phyloP scores from a whole-genome alignment of 2,797 vertebrate species.

The Danio aesculapii region DNA sequence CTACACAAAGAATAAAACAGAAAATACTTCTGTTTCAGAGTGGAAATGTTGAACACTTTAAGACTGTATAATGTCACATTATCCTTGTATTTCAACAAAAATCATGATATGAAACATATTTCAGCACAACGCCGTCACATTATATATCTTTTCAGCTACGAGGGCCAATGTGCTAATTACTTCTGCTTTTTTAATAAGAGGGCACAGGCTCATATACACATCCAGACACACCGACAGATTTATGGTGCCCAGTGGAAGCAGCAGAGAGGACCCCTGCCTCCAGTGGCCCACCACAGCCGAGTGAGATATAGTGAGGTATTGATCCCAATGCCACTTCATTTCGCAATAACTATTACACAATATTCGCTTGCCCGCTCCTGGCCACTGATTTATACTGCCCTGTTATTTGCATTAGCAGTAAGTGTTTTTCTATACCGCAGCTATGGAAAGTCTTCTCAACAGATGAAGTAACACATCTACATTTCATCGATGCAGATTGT shows the following conservation, averaged over 20 bases:
- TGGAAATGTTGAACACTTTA: too few relatives aligned
- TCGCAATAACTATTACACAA: constrained; percentile 97
- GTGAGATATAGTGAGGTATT: constrained; percentile 98
- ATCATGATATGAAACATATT: constrained; percentile 3
- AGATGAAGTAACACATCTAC: constrained; percentile 32
- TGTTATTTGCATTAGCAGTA: constrained; percentile 86
- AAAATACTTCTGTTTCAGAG: too few relatives aligned
- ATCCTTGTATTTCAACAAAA: too few relatives aligned
- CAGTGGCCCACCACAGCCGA: constrained; percentile 96
- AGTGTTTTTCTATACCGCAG: constrained; percentile 83
- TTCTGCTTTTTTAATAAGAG: constrained; percentile 35
- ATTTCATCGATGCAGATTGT: constrained; percentile 8
- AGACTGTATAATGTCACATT: too few relatives aligned
- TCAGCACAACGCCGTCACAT: neutral
- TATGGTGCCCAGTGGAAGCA: constrained; percentile 82
- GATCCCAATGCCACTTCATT: constrained; percentile 98
- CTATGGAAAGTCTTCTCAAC: constrained; percentile 60
- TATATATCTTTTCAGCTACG: constrained; percentile 1
- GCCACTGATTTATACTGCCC: constrained; percentile 83
- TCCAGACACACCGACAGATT: constrained; percentile 52
- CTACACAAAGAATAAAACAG: too few relatives aligned
- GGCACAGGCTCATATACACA: constrained; percentile 44
- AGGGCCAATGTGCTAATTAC: constrained; percentile 43
- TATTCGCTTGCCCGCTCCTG: constrained; percentile 79
- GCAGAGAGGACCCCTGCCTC: constrained; percentile 86